Conservation (phyloP, 2,888 invertebrate genomes). For the Branchinecta sandiegonensis region DNA sequence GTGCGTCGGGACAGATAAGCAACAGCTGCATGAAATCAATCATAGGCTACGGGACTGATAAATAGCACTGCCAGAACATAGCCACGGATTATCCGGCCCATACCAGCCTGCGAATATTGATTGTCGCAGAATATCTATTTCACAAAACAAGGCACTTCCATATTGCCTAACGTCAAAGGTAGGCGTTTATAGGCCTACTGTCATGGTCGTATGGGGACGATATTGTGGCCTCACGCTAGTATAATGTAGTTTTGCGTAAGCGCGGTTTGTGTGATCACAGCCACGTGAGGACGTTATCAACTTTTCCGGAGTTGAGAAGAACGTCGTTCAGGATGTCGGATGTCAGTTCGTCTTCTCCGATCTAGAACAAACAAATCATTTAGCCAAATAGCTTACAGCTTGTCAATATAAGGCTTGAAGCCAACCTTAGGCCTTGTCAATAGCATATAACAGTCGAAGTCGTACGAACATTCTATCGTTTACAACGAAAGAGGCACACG, state of each 20-base stretch:
- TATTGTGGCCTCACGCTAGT: background rate
- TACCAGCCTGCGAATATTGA: too few relatives aligned
- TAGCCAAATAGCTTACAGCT: background rate
- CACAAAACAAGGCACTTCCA: background rate
- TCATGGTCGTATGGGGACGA: constrained; percentile 5
- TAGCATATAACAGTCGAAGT: too few relatives aligned
- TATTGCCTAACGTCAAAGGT: background rate
- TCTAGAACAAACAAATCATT: background rate
- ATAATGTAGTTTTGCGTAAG: background rate
- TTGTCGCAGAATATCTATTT: background rate
- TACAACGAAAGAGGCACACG: too few relatives aligned
- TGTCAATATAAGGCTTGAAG: background rate
- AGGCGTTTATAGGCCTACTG: background rate
- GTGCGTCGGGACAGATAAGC: too few relatives aligned
- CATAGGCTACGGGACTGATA: too few relatives aligned
- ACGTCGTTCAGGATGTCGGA: constrained; percentile 73
- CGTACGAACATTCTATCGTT: too few relatives aligned
- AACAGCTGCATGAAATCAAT: too few relatives aligned
- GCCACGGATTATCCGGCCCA: too few relatives aligned
- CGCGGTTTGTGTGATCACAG: constrained; percentile 39
- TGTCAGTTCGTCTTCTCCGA: constrained; percentile 57
- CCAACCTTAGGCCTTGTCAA: too few relatives aligned
- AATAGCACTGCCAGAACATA: too few relatives aligned
- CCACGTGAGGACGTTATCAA: constrained; percentile 74
- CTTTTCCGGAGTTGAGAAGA: constrained; percentile 71